Percentiles rank a stretch among this genome's conserved stretches.
phyloP scores from a whole-genome alignment of 2,113 vertebrate species.

The Odontesthes bonariensis region DNA sequence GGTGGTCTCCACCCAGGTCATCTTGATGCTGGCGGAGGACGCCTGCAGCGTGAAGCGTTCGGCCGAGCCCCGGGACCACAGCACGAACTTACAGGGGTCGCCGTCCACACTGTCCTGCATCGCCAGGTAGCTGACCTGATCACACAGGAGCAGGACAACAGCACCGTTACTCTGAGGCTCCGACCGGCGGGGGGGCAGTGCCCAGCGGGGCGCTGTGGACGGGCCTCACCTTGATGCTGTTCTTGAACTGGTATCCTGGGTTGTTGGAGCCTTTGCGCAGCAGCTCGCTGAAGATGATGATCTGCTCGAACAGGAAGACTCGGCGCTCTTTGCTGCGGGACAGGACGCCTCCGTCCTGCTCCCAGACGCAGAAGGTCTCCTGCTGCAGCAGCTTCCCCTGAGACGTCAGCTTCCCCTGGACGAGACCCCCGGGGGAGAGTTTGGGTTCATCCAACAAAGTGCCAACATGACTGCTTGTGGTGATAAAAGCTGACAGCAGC shows the following conservation, averaged over 20 bases:
- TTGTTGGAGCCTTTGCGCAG: constrained; percentile 94
- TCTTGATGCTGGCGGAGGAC: constrained; percentile 91
- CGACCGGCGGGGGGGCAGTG: too few relatives aligned
- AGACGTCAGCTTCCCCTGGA: constrained; percentile 94
- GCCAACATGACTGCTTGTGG: too few relatives aligned
- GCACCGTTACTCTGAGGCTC: too few relatives aligned
- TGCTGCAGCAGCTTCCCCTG: constrained; percentile 98
- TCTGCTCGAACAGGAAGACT: constrained; percentile 98
- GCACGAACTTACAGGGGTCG: constrained; percentile 94
- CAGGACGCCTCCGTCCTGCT: constrained; percentile 92
- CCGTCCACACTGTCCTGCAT: constrained; percentile 92
- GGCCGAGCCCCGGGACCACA: constrained; percentile 91
- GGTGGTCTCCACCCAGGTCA: constrained; percentile 94
- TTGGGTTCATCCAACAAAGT: too few relatives aligned
- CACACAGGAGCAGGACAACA: not conserved
- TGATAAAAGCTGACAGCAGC: too few relatives aligned
- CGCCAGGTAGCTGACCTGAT: constrained; percentile 94
- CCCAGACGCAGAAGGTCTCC: constrained; percentile 96
- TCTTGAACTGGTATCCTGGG: constrained; percentile 97
- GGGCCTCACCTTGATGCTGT: constrained; percentile 91
- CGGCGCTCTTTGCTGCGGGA: constrained; percentile 95
- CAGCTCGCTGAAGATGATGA: constrained; percentile 97
- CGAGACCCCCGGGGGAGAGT: not conserved
- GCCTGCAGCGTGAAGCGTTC: constrained; percentile 94
- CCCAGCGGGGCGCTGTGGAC: too few relatives aligned